Conservation (phyloP, 1,140 invertebrate genomes). For the Orussus abietinus region DNA sequence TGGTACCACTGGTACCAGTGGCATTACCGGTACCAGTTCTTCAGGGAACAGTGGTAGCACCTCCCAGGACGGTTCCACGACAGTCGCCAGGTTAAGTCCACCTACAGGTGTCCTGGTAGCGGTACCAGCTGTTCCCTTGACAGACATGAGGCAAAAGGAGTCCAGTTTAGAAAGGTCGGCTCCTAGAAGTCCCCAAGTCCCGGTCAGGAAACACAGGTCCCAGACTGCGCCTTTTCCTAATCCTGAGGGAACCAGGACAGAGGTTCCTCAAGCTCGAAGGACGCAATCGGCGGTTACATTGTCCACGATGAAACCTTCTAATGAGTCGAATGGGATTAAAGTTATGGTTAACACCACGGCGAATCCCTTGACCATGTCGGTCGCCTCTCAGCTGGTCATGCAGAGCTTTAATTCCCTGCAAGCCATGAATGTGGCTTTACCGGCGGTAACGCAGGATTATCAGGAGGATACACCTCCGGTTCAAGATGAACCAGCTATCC, state of each 20-base stretch:
- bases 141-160: neutral
- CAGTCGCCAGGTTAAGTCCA: neutral
- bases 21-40: too few species aligned
- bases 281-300: slow-evolving; percentile 19
- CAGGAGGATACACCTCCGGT: slow-evolving; percentile 9
- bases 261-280: slow-evolving; percentile 20
- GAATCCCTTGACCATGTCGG: slow-evolving; percentile 27
- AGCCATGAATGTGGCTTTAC: slow-evolving; percentile 22
- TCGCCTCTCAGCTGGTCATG: slow-evolving; percentile 37
- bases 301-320: too few species aligned
- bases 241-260: neutral
- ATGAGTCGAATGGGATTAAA: too few species aligned
- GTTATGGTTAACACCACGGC: slow-evolving; percentile 5
- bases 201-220: slow-evolving; percentile 33
- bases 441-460: neutral
- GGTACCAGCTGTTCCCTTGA: neutral
- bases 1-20: too few species aligned
- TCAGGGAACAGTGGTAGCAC: neutral
- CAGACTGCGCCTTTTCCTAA: slow-evolving; percentile 29
- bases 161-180: neutral
- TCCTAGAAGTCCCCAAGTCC: slow-evolving; percentile 33
- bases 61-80: neutral
- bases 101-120: neutral
- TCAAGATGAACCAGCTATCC: slow-evolving; percentile 10
- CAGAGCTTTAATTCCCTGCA: slow-evolving; percentile 41